These are phyloP conservation scores for Gnathonemus echidnorhynchus DNA, from an alignment of 2,113 vertebrate genomes.

Conservation along the genomic window DNA sequence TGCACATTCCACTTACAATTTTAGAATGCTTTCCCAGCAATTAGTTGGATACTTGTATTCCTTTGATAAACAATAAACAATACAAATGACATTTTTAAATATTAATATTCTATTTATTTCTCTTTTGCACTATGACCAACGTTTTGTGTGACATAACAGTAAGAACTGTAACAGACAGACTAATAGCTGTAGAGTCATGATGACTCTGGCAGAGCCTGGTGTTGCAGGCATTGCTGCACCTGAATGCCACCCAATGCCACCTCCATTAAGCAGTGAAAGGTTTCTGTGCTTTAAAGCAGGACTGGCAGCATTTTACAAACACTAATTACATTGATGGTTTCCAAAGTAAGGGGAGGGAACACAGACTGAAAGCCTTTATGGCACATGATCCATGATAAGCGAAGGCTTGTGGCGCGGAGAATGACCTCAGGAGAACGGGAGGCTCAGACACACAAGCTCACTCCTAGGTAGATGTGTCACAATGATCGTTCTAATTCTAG, in stretches of 20 bases:
- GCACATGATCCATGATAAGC: not conserved
- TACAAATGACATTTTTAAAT: no score
- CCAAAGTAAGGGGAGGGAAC: conserved; percentile 41
- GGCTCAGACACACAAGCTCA: not conserved
- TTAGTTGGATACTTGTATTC: not conserved
- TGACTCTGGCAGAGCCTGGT: not conserved
- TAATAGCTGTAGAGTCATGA: not conserved
- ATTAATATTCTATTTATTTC: no score
- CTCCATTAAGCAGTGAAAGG: not conserved
- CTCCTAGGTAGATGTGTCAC: not conserved
- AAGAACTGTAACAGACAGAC: no score
- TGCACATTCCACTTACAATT: not conserved
- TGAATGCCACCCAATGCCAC: not conserved
- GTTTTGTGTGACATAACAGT: no score
- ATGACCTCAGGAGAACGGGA: not conserved
- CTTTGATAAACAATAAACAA: not conserved
- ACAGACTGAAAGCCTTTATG: conserved; percentile 44
- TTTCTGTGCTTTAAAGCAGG: conserved; percentile 27
- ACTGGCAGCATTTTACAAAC: conserved; percentile 53
- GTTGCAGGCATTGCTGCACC: not conserved
- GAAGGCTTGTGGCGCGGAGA: not conserved
- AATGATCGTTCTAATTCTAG: not conserved
- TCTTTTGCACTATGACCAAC: no score
- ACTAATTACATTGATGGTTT: conserved; percentile 59
- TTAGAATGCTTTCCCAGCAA: not conserved